Percentiles rank a stretch among this genome's conserved stretches.
These are phyloP conservation scores for Euthynnus affinis DNA, from an alignment of 2,797 vertebrate genomes.

Conservation along the genomic window DNA sequence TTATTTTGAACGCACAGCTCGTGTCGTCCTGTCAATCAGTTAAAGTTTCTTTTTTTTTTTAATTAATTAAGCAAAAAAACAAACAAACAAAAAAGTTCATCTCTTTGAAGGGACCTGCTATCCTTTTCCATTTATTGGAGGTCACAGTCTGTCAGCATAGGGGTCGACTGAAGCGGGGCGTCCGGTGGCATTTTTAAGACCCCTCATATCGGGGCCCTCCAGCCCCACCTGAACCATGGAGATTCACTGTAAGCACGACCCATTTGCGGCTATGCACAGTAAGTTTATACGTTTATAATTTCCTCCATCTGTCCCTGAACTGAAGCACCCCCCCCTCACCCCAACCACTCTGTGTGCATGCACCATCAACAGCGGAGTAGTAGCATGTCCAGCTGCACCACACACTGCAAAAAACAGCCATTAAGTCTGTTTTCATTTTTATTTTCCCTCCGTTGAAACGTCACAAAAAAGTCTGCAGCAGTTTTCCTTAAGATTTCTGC, in stretches of 20 bases:
- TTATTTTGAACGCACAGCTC: neutral
- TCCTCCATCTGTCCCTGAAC: slow-evolving; percentile 31
- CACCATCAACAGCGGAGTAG: slow-evolving; percentile 2
- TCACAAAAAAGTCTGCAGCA: neutral
- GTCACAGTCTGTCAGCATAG: slow-evolving; percentile 42
- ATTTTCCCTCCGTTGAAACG: neutral
- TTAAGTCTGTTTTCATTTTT: neutral
- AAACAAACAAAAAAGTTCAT: neutral
- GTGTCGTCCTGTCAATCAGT: neutral
- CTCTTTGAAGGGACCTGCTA: slow-evolving; percentile 40
- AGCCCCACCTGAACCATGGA: slow-evolving; percentile 89
- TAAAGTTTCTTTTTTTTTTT: neutral
- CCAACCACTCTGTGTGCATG: slow-evolving; percentile 10
- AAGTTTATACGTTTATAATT: slow-evolving; percentile 83
- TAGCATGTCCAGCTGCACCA: neutral
- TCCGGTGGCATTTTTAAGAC: slow-evolving; percentile 64
- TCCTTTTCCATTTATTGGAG: slow-evolving; percentile 43
- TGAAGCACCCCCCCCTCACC: neutral
- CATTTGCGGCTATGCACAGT: slow-evolving; percentile 99
- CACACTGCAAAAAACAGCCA: neutral
- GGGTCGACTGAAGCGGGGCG: slow-evolving; percentile 48
- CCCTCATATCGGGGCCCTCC: slow-evolving; percentile 58
- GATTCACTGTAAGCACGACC: slow-evolving; percentile 99
- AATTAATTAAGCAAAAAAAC: slow-evolving; percentile 10
- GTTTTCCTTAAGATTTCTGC: neutral